Evolutionary conservation across 1,140 invertebrate genomes (phyloP), one percentile per base, ranked within the genome.

Genomic region (Latrodectus geometricus): DNA sequence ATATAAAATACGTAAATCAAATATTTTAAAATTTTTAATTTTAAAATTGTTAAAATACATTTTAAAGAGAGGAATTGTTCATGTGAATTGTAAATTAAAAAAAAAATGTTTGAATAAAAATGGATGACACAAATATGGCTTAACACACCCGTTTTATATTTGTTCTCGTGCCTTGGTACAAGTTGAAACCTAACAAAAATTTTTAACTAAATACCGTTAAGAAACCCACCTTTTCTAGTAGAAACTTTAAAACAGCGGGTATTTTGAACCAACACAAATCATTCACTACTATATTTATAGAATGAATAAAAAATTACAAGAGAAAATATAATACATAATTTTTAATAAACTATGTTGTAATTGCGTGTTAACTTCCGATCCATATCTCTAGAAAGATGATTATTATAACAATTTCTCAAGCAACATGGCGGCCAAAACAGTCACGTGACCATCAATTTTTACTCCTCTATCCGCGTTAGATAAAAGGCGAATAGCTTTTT

Each of bases 401-500:
- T 86, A 86, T 86, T 78, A 81, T 81, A 86, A 86, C 83, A 86
- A 86, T 86, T 77, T 86, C 68, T 69, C 66, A 61, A 11, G 17
- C 74, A 86, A 86, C 73, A 86, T 86, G 83, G 83, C 83, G 83
- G 23, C 83, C 77, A 20, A 65, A 61, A 11, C 9, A 11, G 68
- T 86, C 83, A 86, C 83, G 83, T 86, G 83, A 86, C 75, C 66
- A n/a, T 65, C 48, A 86, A 86, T 86, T 86, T 86, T 86, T 86
- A 86, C 65, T 66, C 83, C 66, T 69, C 79, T 48, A 72, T 86
- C 74, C 83, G 73, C 75, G 83, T 78, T 86, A 70, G 83, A 86
- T 86, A 86, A 86, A 75, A 86, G 83, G 65, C 83, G 83, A 86
- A 83, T 83, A 86, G 83, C 74, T 77, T 86, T 86, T 77, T 86